These are phyloP conservation scores for Ameiurus melas DNA, from an alignment of 2,113 vertebrate species.

Conservation along the genomic window DNA sequence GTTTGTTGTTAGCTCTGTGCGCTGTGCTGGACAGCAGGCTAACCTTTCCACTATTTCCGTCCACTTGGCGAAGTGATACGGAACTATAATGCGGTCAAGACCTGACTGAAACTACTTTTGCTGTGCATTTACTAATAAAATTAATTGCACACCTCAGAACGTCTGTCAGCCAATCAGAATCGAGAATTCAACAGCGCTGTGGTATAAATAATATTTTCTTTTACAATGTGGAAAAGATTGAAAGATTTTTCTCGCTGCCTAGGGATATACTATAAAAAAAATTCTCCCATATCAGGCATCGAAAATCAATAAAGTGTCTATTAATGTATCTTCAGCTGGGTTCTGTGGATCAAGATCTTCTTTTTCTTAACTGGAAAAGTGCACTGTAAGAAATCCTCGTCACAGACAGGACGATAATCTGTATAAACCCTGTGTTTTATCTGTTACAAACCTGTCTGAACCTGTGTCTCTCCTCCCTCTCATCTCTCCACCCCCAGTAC, in stretches of 20 bases:
- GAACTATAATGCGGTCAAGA: too few relatives aligned
- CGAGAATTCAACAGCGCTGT: too few relatives aligned
- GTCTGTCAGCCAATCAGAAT: too few relatives aligned
- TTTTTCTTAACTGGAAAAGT: conserved; percentile 14
- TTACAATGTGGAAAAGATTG: not conserved
- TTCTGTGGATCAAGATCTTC: not conserved
- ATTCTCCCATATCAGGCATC: not conserved
- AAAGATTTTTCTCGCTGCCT: not conserved
- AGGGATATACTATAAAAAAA: not conserved
- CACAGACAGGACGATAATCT: conserved; percentile 24
- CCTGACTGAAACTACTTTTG: too few relatives aligned
- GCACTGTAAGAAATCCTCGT: conserved; percentile 20
- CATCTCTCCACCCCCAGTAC: conserved; percentile 25
- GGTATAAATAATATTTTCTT: not conserved
- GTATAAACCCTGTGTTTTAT: conserved; percentile 53
- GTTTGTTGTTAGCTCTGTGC: too few relatives aligned
- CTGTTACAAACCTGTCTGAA: conserved; percentile 60
- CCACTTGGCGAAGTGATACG: too few relatives aligned
- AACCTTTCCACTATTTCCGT: too few relatives aligned
- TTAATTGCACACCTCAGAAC: too few relatives aligned
- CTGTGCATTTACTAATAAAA: too few relatives aligned
- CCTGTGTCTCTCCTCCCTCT: conserved; percentile 54
- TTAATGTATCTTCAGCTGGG: not conserved
- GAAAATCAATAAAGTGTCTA: not conserved
- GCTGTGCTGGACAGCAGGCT: too few relatives aligned